Evolutionary conservation across 2,797 vertebrate genomes (phyloP), one percentile per base, ranked within the genome.

Genomic region (Peromyscus aztecus): DNA sequence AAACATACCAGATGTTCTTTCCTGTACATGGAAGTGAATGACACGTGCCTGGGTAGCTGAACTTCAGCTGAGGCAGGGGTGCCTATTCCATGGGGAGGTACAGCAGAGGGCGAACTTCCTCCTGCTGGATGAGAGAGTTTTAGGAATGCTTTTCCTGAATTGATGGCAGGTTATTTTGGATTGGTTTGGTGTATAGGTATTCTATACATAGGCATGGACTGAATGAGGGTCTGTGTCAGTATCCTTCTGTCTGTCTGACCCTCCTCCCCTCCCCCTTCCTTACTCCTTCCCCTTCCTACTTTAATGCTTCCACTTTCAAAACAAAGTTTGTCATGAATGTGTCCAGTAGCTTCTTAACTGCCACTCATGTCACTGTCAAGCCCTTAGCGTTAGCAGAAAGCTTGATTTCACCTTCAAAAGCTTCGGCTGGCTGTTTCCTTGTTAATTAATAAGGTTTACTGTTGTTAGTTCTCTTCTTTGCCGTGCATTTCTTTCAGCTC

Each of bases 61-160:
- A 9, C 24, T 40, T 61, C 14, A 17, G 37, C 59, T 63, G 81
- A 31, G 27, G 37, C 16, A 5, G 9, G 9, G 3, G 37, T 43
- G 24, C 24, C 37, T 43, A 1, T 46, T 63, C 40, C 59, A 46
- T 7, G 59, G 19, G 37, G 9, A 84, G 59, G 24, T 21, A 6
- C 16, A 40, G 27, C 59, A 65, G 16, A 84, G 59, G 16, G 7
- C 6, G 40, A 84, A 40, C 16, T 84, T 63, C 9, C 29, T 31
- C 21, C 59, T 11, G 9, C 24, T 4, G 7, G 0, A 5, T 4
- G 46, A 31, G 2, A 31, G 2, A 31, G 19, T 16, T 31, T 43
- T 6, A 63, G 37, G 29, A 43, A 61, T 0, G 31, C 9, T 27
- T 63, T 55, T 63, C 27, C 19, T 80, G 24, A 85, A 11, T 9